Evolutionary conservation across 2,797 vertebrate genomes (phyloP).

Genomic region (Cyprinodon diabolis): DNA sequence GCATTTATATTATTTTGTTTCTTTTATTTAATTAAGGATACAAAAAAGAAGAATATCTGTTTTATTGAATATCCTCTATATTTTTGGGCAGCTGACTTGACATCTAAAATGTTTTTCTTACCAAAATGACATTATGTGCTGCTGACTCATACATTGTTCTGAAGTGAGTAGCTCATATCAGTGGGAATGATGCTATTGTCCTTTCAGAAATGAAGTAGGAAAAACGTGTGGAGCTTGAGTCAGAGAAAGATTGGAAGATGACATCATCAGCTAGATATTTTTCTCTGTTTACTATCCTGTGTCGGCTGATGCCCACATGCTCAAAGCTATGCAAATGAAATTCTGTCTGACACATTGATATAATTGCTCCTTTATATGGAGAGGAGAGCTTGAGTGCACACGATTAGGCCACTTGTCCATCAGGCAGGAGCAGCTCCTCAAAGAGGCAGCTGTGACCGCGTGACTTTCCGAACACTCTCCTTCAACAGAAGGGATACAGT

Average conservation of each 20-base stretch:
- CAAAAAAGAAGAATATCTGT: neutral
- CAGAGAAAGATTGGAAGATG: constrained; percentile 29
- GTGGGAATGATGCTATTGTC: constrained; percentile 20
- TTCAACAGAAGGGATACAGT: constrained; percentile 52
- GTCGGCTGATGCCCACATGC: constrained; percentile 36
- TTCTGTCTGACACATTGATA: constrained; percentile 21
- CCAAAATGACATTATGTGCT: constrained; percentile 3
- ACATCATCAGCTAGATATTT: constrained; percentile 28
- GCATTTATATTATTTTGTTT: neutral
- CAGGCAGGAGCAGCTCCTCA: constrained; percentile 22
- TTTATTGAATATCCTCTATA: neutral
- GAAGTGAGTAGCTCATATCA: constrained; percentile 3
- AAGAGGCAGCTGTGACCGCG: constrained; percentile 25
- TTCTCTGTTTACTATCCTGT: constrained; percentile 24
- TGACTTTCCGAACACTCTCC: constrained; percentile 40
- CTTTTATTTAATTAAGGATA: neutral
- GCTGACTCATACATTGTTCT: constrained; percentile 14
- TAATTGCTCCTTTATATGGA: constrained; percentile 25
- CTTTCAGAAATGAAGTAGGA: neutral
- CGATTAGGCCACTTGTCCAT: constrained; percentile 49
- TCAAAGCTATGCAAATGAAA: constrained; percentile 53
- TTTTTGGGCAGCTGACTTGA: constrained; percentile 6
- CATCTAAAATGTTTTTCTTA: neutral
- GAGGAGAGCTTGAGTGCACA: constrained; percentile 35
- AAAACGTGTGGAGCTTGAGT: constrained; percentile 22